Conservation (phyloP, 1,140 invertebrate species). For the Orchesella cincta region DNA sequence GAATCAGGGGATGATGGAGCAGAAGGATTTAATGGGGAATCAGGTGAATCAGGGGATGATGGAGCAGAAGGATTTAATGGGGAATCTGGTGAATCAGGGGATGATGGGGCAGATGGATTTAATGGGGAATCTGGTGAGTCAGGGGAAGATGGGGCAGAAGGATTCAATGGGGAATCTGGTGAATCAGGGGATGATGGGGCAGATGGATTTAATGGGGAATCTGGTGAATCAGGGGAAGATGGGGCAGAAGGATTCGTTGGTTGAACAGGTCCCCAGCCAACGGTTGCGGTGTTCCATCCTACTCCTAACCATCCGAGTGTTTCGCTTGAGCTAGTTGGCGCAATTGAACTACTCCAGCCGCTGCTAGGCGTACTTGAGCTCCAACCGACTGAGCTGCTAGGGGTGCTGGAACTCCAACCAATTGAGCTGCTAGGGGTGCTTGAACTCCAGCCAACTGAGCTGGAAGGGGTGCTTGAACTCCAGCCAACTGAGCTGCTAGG, state of each 20-base stretch:
- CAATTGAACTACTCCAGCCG: not conserved
- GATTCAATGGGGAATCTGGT: not conserved
- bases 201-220: not conserved
- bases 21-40: too few relatives aligned
- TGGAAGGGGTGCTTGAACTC: not conserved
- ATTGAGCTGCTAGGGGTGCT: not conserved
- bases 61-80: not conserved
- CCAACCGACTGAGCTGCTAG: too few relatives aligned
- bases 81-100: not conserved
- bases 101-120: not conserved
- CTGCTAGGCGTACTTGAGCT: not conserved
- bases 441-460: not conserved
- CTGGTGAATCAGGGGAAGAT: not conserved
- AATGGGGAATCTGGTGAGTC: not conserved
- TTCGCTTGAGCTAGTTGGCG: not conserved
- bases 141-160: too few relatives aligned
- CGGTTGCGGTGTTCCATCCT: not conserved
- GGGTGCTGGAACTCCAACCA: not conserved
- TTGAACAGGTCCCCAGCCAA: not conserved
- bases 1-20: not conserved
- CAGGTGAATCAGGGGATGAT: not conserved
- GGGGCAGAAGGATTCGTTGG: not conserved
- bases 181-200: not conserved
- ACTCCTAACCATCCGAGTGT: not conserved
- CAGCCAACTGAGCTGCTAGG: not conserved